Conservation (phyloP, 2,113 vertebrate genomes). For the Sander lucioperca region DNA sequence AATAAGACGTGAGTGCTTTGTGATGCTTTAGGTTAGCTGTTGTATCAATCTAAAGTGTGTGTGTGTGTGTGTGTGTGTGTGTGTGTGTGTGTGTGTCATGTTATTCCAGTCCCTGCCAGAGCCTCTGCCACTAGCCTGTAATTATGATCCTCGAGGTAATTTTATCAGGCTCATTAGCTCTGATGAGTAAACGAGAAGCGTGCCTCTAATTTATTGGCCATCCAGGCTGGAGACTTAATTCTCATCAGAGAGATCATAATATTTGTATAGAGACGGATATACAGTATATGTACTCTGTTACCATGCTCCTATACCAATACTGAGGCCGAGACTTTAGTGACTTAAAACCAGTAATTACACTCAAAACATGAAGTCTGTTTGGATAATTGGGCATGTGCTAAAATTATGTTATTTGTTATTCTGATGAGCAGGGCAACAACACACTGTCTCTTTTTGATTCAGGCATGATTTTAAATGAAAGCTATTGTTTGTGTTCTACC, state of each 20-base stretch:
- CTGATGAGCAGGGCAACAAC: slow-evolving; percentile 31
- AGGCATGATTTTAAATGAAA: slow-evolving; percentile 52
- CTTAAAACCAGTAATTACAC: slow-evolving; percentile 75
- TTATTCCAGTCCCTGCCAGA: slow-evolving; percentile 75
- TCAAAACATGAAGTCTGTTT: slow-evolving; percentile 61
- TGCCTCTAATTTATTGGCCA: slow-evolving; percentile 89
- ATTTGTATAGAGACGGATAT: slow-evolving; percentile 84
- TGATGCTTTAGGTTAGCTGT: slow-evolving; percentile 52
- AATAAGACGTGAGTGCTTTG: slow-evolving; percentile 48
- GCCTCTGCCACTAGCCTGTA: slow-evolving; percentile 87
- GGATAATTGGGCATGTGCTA: slow-evolving; percentile 61
- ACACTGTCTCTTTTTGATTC: slow-evolving; percentile 35
- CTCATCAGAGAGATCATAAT: slow-evolving; percentile 88
- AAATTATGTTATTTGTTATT: slow-evolving; percentile 42
- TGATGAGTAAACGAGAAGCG: slow-evolving; percentile 88
- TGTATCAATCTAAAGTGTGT: slow-evolving; percentile 11
- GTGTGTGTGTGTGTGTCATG: slow-evolving; percentile 52
- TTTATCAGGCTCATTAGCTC: slow-evolving; percentile 90
- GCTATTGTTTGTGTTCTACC: slow-evolving; percentile 57
- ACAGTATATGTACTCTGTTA: slow-evolving; percentile 63
- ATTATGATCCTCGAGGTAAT: slow-evolving; percentile 91
- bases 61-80: too few relatives aligned
- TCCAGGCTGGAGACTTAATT: slow-evolving; percentile 85
- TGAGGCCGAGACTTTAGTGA: slow-evolving; percentile 66
- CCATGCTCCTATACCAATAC: slow-evolving; percentile 64